Base-by-base conservation (phyloP, 2,888 invertebrate genomes). In the Oeneis ivallda region DNA sequence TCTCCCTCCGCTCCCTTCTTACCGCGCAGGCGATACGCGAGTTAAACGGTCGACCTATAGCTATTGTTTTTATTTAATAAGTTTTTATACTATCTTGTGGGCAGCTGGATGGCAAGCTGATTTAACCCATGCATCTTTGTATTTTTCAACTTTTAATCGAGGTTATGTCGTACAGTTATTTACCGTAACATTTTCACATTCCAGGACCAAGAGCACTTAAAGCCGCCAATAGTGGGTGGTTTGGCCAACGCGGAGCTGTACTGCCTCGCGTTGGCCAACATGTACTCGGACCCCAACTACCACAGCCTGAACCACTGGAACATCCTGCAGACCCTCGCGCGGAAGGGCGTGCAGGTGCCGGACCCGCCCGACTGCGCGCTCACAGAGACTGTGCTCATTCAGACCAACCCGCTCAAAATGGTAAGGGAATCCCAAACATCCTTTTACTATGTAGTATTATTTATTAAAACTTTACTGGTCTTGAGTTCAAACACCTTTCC, bases 281-380 rank as follows among this genome's bases (percentile, higher is more conserved):
- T 98, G 92, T 98, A 98, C 92, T 97, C 97, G 71, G 98, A 98
- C 92, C 98, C 98, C 70, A 98, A 98, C 92, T 98, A 97, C 93
- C 96, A 97, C 93, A 97, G 96, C 92, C 94, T 98, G 79, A 98
- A 98, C 93, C 98, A 98, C 91, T 96, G 96, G 95, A 96, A 97
- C 84, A 97, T 98, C 82, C 94, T 98, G 81, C 98, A 98, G 93
- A 97, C 97, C 65, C 93, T 99, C 80, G 95, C 96, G 74, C 93
- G 98, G 81, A 98, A 98, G 89, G 98, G 98, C 70, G 96, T 98
- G 67, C 96, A 95, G 80, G 95, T 97, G 72, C 93, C 94, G 66
- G 97, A 98, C 85, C 94, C 96, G 69, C 94, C 95, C 67, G 98
- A 97, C 87, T 94, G 95, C 80, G 96, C 96, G 82, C 95, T 98